Conservation (phyloP, 1,140 invertebrate genomes). For the Triops cancriformis region DNA sequence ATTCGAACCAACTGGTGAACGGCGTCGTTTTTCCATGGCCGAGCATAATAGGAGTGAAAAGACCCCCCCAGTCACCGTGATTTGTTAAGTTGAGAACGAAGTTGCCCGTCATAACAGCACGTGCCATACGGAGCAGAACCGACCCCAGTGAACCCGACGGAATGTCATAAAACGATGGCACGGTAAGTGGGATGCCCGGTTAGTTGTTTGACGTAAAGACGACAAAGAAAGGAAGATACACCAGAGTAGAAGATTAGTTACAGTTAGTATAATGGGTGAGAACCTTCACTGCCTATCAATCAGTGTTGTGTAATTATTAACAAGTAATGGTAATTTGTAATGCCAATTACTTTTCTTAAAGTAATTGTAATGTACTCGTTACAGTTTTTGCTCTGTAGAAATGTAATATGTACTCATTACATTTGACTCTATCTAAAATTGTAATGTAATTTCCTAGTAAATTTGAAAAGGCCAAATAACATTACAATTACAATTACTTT, state of each 20-base stretch:
- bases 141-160: not conserved
- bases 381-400: no score
- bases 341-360: no score
- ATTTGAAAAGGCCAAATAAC: no score
- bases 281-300: no score
- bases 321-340: no score
- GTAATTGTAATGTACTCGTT: no score
- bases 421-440: no score
- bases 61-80: not conserved
- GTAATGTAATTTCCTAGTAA: no score
- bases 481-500: no score
- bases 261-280: not conserved
- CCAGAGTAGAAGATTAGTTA: not conserved
- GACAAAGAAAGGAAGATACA: not conserved
- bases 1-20: slow-evolving; percentile 24
- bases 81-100: not conserved
- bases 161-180: not conserved
- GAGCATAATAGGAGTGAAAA: not conserved
- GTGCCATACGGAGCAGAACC: not conserved
- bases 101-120: not conserved
- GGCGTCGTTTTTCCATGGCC: not conserved
- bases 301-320: no score
- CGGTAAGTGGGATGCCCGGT: not conserved
- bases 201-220: not conserved
- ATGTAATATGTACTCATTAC: no score